phyloP scores from a whole-genome alignment of 2,888 invertebrate genomes.

The Pheosia gnoma region DNA sequence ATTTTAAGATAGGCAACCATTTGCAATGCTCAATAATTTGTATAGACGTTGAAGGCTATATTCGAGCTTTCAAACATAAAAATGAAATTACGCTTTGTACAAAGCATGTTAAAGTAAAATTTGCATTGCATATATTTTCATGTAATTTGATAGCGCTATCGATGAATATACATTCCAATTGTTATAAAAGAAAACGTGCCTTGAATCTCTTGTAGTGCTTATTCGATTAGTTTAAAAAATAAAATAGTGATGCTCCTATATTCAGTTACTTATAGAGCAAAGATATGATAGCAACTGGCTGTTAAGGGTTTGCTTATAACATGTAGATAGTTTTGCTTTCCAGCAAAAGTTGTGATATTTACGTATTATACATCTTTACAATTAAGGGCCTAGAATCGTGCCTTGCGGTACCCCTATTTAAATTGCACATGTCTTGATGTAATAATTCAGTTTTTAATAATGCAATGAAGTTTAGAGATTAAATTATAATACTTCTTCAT shows the following conservation, averaged over 20 bases:
- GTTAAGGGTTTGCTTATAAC: not conserved
- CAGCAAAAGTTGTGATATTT: conserved; percentile 1
- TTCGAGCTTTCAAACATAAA: too few relatives aligned
- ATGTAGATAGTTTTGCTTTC: conserved; percentile 4
- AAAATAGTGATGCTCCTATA: too few relatives aligned
- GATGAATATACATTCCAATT: conserved; percentile 21
- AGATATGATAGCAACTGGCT: not conserved
- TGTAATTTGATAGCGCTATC: not conserved
- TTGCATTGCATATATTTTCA: not conserved
- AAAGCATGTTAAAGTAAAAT: not conserved
- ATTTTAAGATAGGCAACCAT: too few relatives aligned
- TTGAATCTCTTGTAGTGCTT: conserved; percentile 42
- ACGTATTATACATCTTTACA: conserved; percentile 1
- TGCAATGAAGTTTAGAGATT: too few relatives aligned
- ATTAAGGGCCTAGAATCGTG: conserved; percentile 51
- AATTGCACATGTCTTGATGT: not conserved
- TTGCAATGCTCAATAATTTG: too few relatives aligned
- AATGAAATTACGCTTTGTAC: not conserved
- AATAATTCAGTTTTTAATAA: too few relatives aligned
- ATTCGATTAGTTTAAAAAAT: too few relatives aligned
- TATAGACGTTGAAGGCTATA: too few relatives aligned
- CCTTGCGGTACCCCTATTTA: conserved; percentile 41
- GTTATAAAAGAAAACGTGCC: conserved; percentile 34
- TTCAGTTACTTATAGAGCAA: too few relatives aligned
- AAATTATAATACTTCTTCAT: too few relatives aligned